Percentiles rank a stretch among this genome's conserved stretches.
phyloP scores from a whole-genome alignment of 1,140 invertebrate species.

The Brachionus rotundiformis region DNA sequence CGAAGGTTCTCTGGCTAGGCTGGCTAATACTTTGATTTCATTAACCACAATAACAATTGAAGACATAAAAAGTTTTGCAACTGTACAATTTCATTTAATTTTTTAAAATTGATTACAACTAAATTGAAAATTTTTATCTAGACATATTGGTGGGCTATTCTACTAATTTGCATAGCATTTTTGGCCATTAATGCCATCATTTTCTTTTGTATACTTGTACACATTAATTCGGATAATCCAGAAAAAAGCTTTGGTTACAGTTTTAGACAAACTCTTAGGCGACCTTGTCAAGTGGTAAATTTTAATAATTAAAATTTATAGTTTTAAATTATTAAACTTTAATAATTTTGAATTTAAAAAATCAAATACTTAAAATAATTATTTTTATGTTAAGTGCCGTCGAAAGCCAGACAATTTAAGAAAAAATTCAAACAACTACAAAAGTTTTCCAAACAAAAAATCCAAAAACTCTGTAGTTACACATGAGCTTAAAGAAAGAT shows the following conservation, averaged over 20 bases:
- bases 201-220: neutral
- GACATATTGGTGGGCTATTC: constrained; percentile 44
- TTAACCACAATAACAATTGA: constrained; percentile 55
- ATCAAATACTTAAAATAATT: too few relatives aligned
- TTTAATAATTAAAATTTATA: too few relatives aligned
- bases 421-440: neutral
- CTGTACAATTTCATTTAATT: neutral
- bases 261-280: constrained; percentile 17
- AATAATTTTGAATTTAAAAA: neutral
- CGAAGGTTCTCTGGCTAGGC: constrained; percentile 88
- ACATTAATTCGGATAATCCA: constrained; percentile 35
- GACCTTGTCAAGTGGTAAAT: neutral
- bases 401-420: neutral
- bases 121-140: neutral
- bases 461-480: neutral
- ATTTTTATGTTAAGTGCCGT: too few relatives aligned
- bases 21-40: constrained; percentile 94
- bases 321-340: too few relatives aligned
- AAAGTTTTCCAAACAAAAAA: neutral
- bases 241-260: neutral
- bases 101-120: neutral
- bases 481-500: neutral
- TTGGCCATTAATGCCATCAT: constrained; percentile 20
- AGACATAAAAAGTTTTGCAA: constrained; percentile 6
- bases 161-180: constrained; percentile 7